Evolutionary conservation across 2,888 invertebrate species (phyloP).

Genomic region (Hypolimnas misippus): DNA sequence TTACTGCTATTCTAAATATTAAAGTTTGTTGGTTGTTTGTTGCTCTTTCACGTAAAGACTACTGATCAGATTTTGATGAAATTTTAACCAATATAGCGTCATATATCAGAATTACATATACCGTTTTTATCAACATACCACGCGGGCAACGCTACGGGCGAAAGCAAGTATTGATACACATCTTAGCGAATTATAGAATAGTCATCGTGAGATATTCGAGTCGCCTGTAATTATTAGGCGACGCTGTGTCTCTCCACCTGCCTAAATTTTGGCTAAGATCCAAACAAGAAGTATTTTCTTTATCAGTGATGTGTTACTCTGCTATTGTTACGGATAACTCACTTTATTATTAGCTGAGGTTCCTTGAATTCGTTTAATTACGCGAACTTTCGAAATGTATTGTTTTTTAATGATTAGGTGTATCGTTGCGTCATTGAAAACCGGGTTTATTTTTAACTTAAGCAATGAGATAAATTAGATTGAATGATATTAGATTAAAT

Average conservation of each 20-base stretch:
- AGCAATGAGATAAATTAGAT: constrained; percentile 30
- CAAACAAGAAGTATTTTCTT: constrained; percentile 39
- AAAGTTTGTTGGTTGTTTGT: no score
- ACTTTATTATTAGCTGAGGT: constrained; percentile 24
- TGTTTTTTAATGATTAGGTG: constrained; percentile 15
- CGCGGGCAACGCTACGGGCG: no score
- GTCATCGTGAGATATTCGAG: constrained; percentile 1
- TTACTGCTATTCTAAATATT: no score
- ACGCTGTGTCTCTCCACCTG: constrained; percentile 43
- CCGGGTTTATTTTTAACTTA: constrained; percentile 3
- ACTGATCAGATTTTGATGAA: no score
- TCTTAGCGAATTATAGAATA: not conserved
- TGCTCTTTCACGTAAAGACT: no score
- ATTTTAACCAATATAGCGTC: no score
- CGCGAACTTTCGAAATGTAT: constrained; percentile 7
- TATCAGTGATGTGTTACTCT: constrained; percentile 42
- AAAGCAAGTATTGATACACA: no score
- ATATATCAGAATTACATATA: no score
- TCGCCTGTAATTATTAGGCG: constrained; percentile 37
- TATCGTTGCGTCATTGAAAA: constrained; percentile 17
- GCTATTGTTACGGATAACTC: constrained; percentile 33
- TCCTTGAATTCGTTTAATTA: not conserved
- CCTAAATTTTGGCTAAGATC: constrained; percentile 42
- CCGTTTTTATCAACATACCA: no score
- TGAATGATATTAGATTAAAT: constrained; percentile 39